Conservation (phyloP, 2,888 invertebrate species). For the Drosophila paramelanica region DNA sequence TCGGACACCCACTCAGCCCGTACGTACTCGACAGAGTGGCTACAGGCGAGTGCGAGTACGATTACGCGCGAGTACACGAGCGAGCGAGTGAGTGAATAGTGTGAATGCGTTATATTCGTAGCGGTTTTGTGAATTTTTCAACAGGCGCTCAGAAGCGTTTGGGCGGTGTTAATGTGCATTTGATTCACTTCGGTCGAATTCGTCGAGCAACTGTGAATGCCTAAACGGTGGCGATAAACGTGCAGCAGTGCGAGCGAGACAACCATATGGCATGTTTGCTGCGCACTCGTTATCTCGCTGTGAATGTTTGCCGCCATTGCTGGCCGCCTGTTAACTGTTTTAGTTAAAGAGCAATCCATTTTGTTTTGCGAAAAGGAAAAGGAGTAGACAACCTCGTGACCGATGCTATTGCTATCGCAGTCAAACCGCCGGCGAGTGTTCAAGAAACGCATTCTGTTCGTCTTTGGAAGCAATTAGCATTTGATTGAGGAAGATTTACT, state of each 20-base stretch:
- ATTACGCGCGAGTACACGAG: slow-evolving; percentile 40
- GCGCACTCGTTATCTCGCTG: slow-evolving; percentile 31
- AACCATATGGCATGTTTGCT: slow-evolving; percentile 52
- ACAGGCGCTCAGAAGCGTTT: slow-evolving; percentile 71
- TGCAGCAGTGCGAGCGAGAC: slow-evolving; percentile 43
- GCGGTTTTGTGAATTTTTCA: slow-evolving; percentile 84
- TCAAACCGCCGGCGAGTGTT: slow-evolving; percentile 25
- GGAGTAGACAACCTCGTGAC: slow-evolving; percentile 56
- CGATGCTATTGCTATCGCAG: slow-evolving; percentile 19
- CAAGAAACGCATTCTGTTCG: slow-evolving; percentile 5
- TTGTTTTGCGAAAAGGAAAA: slow-evolving; percentile 81
- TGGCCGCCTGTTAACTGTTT: slow-evolving; percentile 84
- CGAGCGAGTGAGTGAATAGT: slow-evolving; percentile 73
- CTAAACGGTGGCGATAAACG: slow-evolving; percentile 1
- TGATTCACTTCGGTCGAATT: slow-evolving; percentile 31
- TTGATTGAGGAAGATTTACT: neutral
- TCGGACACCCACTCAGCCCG: slow-evolving; percentile 21
- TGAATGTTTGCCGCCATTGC: slow-evolving; percentile 29
- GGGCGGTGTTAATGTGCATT: slow-evolving; percentile 7
- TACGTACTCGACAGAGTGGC: slow-evolving; percentile 25
- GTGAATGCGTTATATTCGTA: slow-evolving; percentile 79
- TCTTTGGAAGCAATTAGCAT: neutral
- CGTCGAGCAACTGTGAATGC: slow-evolving; percentile 46
- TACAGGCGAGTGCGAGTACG: slow-evolving; percentile 42
- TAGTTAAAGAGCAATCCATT: slow-evolving; percentile 85